Percentiles rank a stretch among this genome's conserved stretches.
These are phyloP conservation scores for Tachuris rubrigastra DNA, from an alignment of 2,113 vertebrate species.

Conservation along the genomic window DNA sequence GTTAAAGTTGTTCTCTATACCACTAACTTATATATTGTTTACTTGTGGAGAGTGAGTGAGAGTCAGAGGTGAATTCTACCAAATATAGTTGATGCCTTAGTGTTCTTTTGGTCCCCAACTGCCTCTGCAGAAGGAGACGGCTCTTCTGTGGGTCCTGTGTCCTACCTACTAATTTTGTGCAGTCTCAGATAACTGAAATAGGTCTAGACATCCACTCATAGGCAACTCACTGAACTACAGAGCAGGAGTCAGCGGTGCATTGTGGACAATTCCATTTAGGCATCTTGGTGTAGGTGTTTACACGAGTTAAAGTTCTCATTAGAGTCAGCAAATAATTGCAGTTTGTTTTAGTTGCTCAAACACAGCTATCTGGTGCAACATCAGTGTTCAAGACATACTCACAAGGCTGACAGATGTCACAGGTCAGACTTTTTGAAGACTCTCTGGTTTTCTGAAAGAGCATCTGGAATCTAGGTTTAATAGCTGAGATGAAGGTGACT, in stretches of 20 bases:
- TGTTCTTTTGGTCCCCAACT: background rate
- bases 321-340: background rate
- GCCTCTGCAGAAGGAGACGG: background rate
- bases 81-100: background rate
- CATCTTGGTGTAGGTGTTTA: background rate
- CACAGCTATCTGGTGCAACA: background rate
- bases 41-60: background rate
- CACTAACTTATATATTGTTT: background rate
- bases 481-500: background rate
- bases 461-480: background rate
- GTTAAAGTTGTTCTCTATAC: background rate
- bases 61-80: background rate
- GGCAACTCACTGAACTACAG: background rate
- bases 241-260: background rate
- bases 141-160: background rate
- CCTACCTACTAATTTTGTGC: background rate
- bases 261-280: background rate
- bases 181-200: background rate
- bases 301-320: background rate
- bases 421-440: background rate
- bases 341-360: conserved; percentile 2
- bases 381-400: background rate
- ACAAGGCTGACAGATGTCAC: background rate
- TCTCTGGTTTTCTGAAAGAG: background rate
- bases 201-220: background rate